Conservation (phyloP, 2,888 invertebrate genomes). For the Dicyrtomina minuta region DNA sequence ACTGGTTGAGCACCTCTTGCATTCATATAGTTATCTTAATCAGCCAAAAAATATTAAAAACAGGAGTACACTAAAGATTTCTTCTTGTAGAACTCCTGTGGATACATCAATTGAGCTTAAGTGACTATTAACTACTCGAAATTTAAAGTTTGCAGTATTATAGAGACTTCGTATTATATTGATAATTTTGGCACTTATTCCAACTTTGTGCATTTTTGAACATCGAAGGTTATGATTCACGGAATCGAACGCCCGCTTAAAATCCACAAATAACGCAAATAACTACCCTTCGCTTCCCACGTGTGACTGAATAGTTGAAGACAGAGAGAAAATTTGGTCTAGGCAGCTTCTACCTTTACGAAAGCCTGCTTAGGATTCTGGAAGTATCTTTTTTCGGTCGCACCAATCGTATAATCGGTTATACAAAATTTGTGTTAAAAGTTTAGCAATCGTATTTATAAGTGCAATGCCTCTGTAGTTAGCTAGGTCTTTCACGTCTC, state of each 20-base stretch:
- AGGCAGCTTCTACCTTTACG: background rate
- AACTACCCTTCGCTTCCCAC: background rate
- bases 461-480: constrained; percentile 5
- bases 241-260: too few species aligned
- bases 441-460: background rate
- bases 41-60: too few species aligned
- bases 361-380: constrained; percentile 20
- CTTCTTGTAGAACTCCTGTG: too few species aligned
- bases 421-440: background rate
- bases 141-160: background rate
- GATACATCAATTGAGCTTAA: too few species aligned
- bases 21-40: too few species aligned
- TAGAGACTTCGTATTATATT: too few species aligned
- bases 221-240: background rate
- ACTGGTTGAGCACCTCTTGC: too few species aligned
- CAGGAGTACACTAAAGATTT: too few species aligned
- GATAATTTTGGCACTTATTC: too few species aligned
- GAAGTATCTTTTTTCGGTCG: background rate
- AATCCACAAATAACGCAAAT: constrained; percentile 3
- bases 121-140: too few species aligned
- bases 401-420: background rate
- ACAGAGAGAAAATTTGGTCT: constrained; percentile 24
- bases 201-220: background rate
- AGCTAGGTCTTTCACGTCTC: too few species aligned
- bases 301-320: too few species aligned